Percentiles rank a stretch among this genome's conserved stretches.
Evolutionary conservation across 2,888 invertebrate species (phyloP).

Genomic region (Patella depressa): DNA sequence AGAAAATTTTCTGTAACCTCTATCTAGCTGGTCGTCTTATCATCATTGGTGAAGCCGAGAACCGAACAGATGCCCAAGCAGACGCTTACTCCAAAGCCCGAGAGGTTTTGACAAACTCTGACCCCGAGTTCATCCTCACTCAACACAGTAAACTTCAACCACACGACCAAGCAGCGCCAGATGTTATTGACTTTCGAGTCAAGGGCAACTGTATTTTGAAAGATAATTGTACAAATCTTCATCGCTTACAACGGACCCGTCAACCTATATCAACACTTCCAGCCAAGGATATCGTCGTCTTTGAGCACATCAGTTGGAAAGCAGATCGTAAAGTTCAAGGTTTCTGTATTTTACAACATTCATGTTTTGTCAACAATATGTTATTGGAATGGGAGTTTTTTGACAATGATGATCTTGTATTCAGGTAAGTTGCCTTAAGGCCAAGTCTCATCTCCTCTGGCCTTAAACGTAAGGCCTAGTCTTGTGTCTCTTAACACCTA

Average conservation of each 20-base stretch:
- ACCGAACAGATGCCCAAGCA: slow-evolving; percentile 41
- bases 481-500: too few relatives aligned
- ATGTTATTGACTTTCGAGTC: slow-evolving; percentile 47
- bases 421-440: slow-evolving; percentile 38
- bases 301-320: slow-evolving; percentile 56
- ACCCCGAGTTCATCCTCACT: slow-evolving; percentile 38
- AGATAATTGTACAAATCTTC: slow-evolving; percentile 48
- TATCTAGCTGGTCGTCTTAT: slow-evolving; percentile 52
- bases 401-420: slow-evolving; percentile 38
- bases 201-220: slow-evolving; percentile 40
- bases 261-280: slow-evolving; percentile 29
- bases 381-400: slow-evolving; percentile 55
- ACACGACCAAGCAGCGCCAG: slow-evolving; percentile 40
- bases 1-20: slow-evolving; percentile 42
- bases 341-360: slow-evolving; percentile 55
- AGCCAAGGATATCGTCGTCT: slow-evolving; percentile 40
- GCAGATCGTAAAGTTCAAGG: slow-evolving; percentile 51
- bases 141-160: slow-evolving; percentile 45
- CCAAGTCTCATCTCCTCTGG: too few relatives aligned
- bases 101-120: slow-evolving; percentile 44
- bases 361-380: slow-evolving; percentile 51
- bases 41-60: slow-evolving; percentile 40
- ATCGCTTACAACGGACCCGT: slow-evolving; percentile 37
- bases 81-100: slow-evolving; percentile 41
- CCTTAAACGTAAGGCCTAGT: too few relatives aligned